These are phyloP conservation scores for Dipodomys spectabilis DNA, from an alignment of 2,113 vertebrate genomes.

Conservation along the genomic window DNA sequence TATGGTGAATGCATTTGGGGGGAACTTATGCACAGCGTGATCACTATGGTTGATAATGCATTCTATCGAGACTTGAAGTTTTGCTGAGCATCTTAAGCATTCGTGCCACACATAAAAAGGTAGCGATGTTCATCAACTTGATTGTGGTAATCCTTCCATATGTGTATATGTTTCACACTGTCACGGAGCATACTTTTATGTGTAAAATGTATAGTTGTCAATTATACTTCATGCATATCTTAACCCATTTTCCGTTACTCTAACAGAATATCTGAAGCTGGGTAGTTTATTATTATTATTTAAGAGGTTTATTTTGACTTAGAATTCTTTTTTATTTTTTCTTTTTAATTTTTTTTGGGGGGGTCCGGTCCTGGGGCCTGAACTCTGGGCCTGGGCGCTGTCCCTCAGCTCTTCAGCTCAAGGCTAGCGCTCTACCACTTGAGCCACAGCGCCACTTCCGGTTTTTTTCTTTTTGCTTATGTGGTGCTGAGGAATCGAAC, in stretches of 20 bases:
- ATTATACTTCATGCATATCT: not conserved
- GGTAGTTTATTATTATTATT: not conserved
- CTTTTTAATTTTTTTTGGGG: too few relatives aligned
- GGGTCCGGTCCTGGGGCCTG: too few relatives aligned
- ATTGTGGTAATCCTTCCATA: not conserved
- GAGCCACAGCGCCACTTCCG: too few relatives aligned
- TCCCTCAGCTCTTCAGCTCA: too few relatives aligned
- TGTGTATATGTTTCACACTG: not conserved
- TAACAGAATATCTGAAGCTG: not conserved
- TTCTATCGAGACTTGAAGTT: not conserved
- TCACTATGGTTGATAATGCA: not conserved
- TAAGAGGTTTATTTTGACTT: not conserved
- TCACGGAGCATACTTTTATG: not conserved
- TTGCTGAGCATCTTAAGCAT: conserved; percentile 18
- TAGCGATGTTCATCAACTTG: not conserved
- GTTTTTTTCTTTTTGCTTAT: too few relatives aligned
- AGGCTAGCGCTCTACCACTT: too few relatives aligned
- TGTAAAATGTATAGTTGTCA: not conserved
- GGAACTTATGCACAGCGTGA: not conserved
- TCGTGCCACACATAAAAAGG: not conserved
- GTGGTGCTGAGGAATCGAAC: too few relatives aligned
- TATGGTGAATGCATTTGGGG: not conserved
- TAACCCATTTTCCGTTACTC: not conserved
- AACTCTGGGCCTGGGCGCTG: too few relatives aligned
- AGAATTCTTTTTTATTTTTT: not conserved